These are phyloP conservation scores for Sphinx pinastri DNA, from an alignment of 2,888 invertebrate species.

Conservation along the genomic window DNA sequence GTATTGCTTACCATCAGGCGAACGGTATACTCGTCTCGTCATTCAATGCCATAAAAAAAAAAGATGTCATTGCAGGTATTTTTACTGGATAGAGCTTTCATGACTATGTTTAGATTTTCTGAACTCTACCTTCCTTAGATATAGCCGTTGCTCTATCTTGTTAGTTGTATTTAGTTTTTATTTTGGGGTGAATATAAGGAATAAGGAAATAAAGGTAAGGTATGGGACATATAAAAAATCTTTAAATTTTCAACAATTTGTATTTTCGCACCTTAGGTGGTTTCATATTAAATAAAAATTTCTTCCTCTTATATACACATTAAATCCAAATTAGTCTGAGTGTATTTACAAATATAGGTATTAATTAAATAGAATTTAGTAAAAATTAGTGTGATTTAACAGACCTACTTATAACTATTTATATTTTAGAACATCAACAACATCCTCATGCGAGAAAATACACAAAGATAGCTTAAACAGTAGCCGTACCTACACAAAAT, in stretches of 20 bases:
- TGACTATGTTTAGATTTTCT: no score
- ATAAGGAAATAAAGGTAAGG: neutral
- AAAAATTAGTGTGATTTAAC: constrained; percentile 84
- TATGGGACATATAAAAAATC: constrained; percentile 49
- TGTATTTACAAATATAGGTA: constrained; percentile 83
- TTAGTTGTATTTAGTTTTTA: neutral
- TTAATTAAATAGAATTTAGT: constrained; percentile 84
- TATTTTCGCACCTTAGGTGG: constrained; percentile 82
- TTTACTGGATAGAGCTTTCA: no score
- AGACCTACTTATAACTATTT: constrained; percentile 78
- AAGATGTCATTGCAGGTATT: no score
- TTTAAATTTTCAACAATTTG: constrained; percentile 80
- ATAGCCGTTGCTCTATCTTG: neutral
- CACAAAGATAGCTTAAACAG: constrained; percentile 62
- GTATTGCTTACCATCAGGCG: no score
- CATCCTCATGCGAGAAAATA: constrained; percentile 52
- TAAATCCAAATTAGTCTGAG: constrained; percentile 82
- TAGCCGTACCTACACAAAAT: constrained; percentile 68
- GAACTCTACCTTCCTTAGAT: no score
- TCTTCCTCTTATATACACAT: constrained; percentile 82
- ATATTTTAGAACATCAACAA: constrained; percentile 82
- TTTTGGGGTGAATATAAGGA: neutral
- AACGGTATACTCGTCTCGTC: no score
- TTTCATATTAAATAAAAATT: constrained; percentile 80
- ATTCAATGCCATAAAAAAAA: no score